Percentiles rank a stretch among this genome's conserved stretches.
phyloP scores from a whole-genome alignment of 2,797 vertebrate genomes.

The Nothura maculosa region DNA sequence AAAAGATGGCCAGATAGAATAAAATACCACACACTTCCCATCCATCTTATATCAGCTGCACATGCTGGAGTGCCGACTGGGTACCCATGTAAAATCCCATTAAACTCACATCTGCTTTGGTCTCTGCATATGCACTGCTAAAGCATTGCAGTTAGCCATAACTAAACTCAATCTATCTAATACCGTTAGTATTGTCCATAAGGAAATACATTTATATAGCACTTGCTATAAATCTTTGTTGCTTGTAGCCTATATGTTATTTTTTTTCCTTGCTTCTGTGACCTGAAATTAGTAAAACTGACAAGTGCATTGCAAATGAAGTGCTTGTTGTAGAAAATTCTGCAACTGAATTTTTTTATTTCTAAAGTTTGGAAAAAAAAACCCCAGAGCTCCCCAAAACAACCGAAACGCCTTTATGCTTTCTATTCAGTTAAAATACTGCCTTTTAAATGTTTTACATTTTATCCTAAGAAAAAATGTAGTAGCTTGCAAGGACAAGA shows the following conservation, averaged over 20 bases:
- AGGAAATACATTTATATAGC: neutral
- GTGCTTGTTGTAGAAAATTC: neutral
- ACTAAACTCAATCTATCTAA: neutral
- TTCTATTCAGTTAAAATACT: neutral
- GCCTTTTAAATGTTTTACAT: neutral
- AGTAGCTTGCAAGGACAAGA: neutral
- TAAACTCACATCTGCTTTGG: neutral
- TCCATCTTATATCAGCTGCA: neutral
- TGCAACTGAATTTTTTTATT: neutral
- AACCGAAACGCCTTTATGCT: neutral
- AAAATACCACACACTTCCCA: neutral
- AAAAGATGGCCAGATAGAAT: neutral
- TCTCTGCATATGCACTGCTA: neutral
- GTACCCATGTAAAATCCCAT: neutral
- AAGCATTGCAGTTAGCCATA: neutral
- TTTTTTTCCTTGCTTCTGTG: neutral
- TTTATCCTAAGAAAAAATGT: neutral
- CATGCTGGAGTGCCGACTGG: neutral
- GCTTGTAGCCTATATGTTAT: neutral
- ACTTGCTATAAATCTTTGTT: neutral
- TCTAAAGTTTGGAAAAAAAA: neutral
- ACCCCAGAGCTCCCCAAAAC: neutral
- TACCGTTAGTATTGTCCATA: neutral
- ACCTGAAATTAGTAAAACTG: neutral
- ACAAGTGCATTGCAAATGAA: neutral